Evolutionary conservation across 2,113 vertebrate species (phyloP), one percentile per base, ranked within the genome.

Genomic region (Okapia johnstoni): DNA sequence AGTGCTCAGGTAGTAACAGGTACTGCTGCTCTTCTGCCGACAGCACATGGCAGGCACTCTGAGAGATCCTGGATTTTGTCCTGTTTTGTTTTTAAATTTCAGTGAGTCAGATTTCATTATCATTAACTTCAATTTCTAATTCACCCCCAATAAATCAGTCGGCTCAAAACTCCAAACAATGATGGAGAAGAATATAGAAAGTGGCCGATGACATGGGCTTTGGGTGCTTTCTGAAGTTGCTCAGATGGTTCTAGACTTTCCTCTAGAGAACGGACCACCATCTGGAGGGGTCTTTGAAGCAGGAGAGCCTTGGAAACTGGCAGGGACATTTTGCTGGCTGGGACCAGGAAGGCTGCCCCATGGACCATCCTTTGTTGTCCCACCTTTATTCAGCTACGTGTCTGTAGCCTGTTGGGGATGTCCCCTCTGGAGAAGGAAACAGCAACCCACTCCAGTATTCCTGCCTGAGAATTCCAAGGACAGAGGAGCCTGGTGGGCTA

Each of bases 31-130:
- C 15, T 94, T 73, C 10, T 33, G 30, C 7, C 46, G 46, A 46
- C 3, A 63, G 33, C 6, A 14, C 2, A 1, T 3, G 25, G 19
- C 2, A 30, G 50, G 50, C 16, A 8, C 4, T 28, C 1, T 2
- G 8, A 30, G 81, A 50, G 52, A 77, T 46, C 2, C 14, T 0
- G 28, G 40, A 6, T 76, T 26, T 25, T 3, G 3, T n/a, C 10
- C 63, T 0, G 46, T 81, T 10, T 63, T 0, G 48, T 57, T 58
- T 43, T 10, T 23, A 0, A 36, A 19, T 84, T 87, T 93, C 36
- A 33, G 13, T 11, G 55, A 46, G 10, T 76, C 10, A 4, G 50
- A 17, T 52, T 81, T 89, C 3, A 15, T 36, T 30, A 43, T 13
- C 76, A 55, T 8, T 25, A 93, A 33, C 43, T 83, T 77, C 6